Evolutionary conservation across 2,113 vertebrate genomes (phyloP).

Genomic region (Scolopax mira): DNA sequence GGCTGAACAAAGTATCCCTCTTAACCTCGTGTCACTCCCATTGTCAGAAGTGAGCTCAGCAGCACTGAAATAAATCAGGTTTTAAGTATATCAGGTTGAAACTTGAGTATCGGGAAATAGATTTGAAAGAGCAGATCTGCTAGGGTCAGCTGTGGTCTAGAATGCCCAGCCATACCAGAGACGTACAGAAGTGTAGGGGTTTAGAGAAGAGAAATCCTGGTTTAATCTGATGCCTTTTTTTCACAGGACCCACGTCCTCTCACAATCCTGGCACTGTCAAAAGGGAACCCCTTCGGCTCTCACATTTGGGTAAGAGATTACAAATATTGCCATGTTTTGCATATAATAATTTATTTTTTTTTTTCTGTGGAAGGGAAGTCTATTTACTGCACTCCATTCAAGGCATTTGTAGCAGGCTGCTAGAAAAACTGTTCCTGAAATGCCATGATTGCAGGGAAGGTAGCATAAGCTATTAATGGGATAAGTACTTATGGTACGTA

Average conservation of each 20-base stretch:
- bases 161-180: neutral
- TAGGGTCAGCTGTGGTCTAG: neutral
- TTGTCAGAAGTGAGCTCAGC: neutral
- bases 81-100: neutral
- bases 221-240: neutral
- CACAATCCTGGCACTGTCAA: neutral
- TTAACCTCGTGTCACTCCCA: neutral
- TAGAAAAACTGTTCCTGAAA: neutral
- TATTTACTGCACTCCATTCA: neutral
- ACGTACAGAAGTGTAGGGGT: fast-evolving
- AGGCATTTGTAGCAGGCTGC: neutral
- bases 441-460: neutral
- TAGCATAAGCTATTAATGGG: neutral
- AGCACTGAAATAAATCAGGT: neutral
- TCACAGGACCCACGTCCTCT: neutral
- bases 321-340: neutral
- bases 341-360: neutral
- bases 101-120: neutral
- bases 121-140: neutral
- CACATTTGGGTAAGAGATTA: neutral
- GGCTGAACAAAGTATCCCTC: neutral
- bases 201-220: neutral
- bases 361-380: neutral
- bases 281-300: neutral
- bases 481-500: fast-evolving